Conservation (phyloP, 2,113 vertebrate species). For the Hucho hucho region DNA sequence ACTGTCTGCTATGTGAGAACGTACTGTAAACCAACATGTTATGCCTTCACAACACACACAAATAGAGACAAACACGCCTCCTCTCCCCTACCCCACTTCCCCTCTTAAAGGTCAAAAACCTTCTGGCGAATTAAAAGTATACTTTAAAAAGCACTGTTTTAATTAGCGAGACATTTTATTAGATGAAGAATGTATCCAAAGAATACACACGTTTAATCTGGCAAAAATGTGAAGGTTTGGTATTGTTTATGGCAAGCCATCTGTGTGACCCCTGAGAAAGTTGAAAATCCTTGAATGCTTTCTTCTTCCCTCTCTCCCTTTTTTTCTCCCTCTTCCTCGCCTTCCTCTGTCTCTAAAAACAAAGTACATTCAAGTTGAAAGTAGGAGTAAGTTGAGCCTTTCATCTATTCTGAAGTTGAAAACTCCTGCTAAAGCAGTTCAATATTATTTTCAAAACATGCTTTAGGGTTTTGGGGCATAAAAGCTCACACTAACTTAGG, state of each 20-base stretch:
- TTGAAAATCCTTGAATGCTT: constrained; percentile 53
- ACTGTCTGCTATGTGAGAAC: background rate
- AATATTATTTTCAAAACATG: constrained; percentile 54
- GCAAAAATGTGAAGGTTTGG: constrained; percentile 65
- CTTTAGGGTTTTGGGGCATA: constrained; percentile 48
- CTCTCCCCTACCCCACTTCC: constrained; percentile 55
- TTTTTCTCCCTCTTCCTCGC: no score
- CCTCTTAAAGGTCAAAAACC: constrained; percentile 67
- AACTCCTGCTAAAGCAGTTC: constrained; percentile 13
- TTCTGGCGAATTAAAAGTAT: constrained; percentile 73
- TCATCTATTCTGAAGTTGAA: constrained; percentile 36
- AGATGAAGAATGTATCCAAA: constrained; percentile 68
- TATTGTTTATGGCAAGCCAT: constrained; percentile 71
- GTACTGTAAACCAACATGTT: constrained; percentile 8
- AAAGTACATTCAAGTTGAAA: constrained; percentile 31
- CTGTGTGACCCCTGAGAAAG: constrained; percentile 64
- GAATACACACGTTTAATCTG: constrained; percentile 71
- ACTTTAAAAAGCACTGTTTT: constrained; percentile 69
- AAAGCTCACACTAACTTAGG: constrained; percentile 40
- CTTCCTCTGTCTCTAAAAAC: constrained; percentile 45
- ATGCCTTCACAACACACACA: background rate
- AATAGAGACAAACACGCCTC: background rate
- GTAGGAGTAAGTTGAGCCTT: constrained; percentile 26
- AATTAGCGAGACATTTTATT: constrained; percentile 73
- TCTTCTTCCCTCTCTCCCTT: constrained; percentile 28